A percentile compares a stretch with the other conserved stretches of the same genome.
phyloP scores from a whole-genome alignment of 1,140 invertebrate genomes.

The Myzus persicae region DNA sequence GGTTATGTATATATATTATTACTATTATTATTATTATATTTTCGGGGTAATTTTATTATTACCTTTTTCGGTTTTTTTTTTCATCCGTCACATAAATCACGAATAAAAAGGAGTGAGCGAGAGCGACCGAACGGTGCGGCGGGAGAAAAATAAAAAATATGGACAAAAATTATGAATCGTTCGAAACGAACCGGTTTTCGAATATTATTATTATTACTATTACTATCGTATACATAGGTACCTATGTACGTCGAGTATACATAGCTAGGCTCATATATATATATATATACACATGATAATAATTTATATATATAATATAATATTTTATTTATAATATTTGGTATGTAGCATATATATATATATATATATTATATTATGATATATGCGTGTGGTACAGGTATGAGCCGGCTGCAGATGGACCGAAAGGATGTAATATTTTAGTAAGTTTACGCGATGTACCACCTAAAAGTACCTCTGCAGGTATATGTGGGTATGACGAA shows the following conservation, averaged over 20 bases:
- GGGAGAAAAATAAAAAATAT: background rate
- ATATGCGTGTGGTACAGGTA: background rate
- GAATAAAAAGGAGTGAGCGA: background rate
- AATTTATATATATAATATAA: background rate
- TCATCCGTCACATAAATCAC: conserved; percentile 58
- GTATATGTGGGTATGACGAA: no score
- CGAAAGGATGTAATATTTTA: background rate
- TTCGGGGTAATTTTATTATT: conserved; percentile 54
- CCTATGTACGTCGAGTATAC: no score
- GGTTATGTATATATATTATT: background rate
- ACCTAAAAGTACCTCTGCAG: no score
- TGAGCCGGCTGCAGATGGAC: background rate
- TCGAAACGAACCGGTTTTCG: conserved; percentile 46
- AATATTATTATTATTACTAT: background rate
- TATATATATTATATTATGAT: background rate
- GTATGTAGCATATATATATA: background rate
- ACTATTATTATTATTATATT: background rate
- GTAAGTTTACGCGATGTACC: background rate
- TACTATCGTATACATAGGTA: no score
- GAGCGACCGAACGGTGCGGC: background rate
- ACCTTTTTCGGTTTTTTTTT: conserved; percentile 44
- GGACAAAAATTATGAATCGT: conserved; percentile 42
- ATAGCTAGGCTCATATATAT: background rate
- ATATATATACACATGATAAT: no score
- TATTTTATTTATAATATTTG: background rate